Percentiles rank a stretch among this genome's conserved stretches.
phyloP scores from a whole-genome alignment of 92 coral and sea anemone species.

The Meandrina meandrites region DNA sequence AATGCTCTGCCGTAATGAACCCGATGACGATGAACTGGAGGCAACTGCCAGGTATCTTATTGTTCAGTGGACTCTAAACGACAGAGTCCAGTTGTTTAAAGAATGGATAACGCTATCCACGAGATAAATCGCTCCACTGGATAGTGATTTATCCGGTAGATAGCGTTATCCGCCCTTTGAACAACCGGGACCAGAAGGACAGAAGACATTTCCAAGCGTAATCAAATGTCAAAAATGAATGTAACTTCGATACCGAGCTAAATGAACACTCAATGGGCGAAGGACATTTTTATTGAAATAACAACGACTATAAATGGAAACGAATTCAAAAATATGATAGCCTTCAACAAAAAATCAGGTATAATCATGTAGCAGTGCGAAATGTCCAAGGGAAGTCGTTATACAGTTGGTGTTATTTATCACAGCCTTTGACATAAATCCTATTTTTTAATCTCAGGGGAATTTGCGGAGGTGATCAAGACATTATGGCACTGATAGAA shows the following conservation, averaged over 20 bases:
- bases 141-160: too few relatives aligned
- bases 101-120: too few relatives aligned
- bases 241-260: too few relatives aligned
- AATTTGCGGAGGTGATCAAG: constrained; percentile 62
- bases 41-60: constrained; percentile 62
- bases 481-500: constrained; percentile 42
- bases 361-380: background rate
- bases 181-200: too few relatives aligned
- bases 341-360: background rate
- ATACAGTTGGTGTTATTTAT: background rate
- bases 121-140: too few relatives aligned
- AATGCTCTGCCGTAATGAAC: constrained; percentile 66
- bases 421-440: background rate
- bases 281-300: too few relatives aligned
- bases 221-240: too few relatives aligned
- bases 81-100: too few relatives aligned
- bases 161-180: too few relatives aligned
- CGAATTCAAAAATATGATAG: background rate
- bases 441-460: constrained; percentile 48
- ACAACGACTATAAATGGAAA: too few relatives aligned
- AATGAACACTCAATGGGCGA: too few relatives aligned
- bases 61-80: background rate
- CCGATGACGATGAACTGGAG: constrained; percentile 46
- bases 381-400: background rate
- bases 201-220: too few relatives aligned